A percentile compares a stretch with the other conserved stretches of the same genome.
phyloP scores from a whole-genome alignment of 2,888 invertebrate genomes.

The Dascillus cervinus region DNA sequence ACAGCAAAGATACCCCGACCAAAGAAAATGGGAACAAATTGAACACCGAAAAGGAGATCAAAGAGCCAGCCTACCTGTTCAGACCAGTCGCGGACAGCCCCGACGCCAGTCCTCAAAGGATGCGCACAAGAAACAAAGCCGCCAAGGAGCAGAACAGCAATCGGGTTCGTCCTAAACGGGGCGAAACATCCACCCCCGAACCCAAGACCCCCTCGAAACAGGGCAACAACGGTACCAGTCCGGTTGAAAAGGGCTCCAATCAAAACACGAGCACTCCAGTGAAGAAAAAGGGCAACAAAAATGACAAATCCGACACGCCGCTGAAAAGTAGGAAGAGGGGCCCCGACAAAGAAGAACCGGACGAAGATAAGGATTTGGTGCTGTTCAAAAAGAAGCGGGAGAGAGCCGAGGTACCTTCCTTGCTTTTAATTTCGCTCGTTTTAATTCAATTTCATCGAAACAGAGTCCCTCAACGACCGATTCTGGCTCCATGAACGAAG shows the following conservation, averaged over 20 bases:
- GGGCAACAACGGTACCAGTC: slow-evolving; percentile 20
- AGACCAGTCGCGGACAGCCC: slow-evolving; percentile 48
- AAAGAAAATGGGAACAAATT: slow-evolving; percentile 8
- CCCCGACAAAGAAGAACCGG: slow-evolving; percentile 42
- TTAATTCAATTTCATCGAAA: slow-evolving; percentile 32
- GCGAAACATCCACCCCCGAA: slow-evolving; percentile 35
- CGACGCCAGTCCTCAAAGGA: slow-evolving; percentile 79
- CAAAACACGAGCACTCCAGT: slow-evolving; percentile 31
- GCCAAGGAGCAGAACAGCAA: slow-evolving; percentile 61
- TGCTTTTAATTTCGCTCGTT: background rate
- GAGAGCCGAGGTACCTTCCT: slow-evolving; percentile 30
- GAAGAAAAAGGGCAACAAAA: slow-evolving; percentile 37
- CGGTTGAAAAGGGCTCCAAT: slow-evolving; percentile 22
- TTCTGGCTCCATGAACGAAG: slow-evolving; percentile 74
- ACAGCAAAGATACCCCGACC: slow-evolving; percentile 9
- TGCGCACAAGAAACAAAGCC: slow-evolving; percentile 78
- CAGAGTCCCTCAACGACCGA: slow-evolving; percentile 81
- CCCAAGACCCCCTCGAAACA: slow-evolving; percentile 48
- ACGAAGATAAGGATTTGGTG: slow-evolving; percentile 45
- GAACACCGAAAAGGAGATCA: slow-evolving; percentile 9
- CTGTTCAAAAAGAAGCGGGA: slow-evolving; percentile 46
- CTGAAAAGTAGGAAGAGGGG: slow-evolving; percentile 48
- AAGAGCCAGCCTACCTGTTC: slow-evolving; percentile 23
- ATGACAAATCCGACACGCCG: slow-evolving; percentile 48
- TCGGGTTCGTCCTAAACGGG: slow-evolving; percentile 51